Percentiles rank a stretch among this genome's conserved stretches.
Evolutionary conservation across 2,888 invertebrate species (phyloP).

Genomic region (Homarus gammarus): DNA sequence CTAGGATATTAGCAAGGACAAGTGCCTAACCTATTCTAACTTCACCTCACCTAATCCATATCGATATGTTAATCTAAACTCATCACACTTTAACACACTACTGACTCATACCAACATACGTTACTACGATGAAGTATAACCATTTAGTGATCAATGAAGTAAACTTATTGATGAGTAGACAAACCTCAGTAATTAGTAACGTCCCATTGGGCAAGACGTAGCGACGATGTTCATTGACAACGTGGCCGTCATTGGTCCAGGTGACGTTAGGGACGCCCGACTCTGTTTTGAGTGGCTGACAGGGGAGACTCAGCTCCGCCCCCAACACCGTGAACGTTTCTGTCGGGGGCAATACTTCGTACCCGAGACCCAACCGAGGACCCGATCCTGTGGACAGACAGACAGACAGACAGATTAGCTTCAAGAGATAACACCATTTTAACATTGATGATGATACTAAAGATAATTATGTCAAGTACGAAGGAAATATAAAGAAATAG

Average conservation of each 20-base stretch:
- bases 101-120: no score
- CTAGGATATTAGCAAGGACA: no score
- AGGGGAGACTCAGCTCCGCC: conserved; percentile 18
- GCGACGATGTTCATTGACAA: conserved; percentile 3
- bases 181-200: conserved; percentile 23
- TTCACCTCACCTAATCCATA: no score
- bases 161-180: no score
- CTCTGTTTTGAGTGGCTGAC: conserved; percentile 16
- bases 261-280: conserved; percentile 36
- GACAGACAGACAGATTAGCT: no score
- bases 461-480: neutral
- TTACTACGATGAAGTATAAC: no score
- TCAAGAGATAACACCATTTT: neutral
- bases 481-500: neutral
- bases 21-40: no score
- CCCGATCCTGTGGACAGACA: neutral
- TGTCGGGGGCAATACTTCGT: conserved; percentile 24
- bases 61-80: no score
- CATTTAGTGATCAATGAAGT: no score
- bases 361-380: conserved; percentile 17
- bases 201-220: conserved; percentile 47
- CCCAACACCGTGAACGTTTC: neutral
- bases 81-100: no score
- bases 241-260: conserved; percentile 16
- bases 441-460: neutral